phyloP scores from a whole-genome alignment of 64 coral and sea anemone genomes.

The Stichodactyla helianthus region DNA sequence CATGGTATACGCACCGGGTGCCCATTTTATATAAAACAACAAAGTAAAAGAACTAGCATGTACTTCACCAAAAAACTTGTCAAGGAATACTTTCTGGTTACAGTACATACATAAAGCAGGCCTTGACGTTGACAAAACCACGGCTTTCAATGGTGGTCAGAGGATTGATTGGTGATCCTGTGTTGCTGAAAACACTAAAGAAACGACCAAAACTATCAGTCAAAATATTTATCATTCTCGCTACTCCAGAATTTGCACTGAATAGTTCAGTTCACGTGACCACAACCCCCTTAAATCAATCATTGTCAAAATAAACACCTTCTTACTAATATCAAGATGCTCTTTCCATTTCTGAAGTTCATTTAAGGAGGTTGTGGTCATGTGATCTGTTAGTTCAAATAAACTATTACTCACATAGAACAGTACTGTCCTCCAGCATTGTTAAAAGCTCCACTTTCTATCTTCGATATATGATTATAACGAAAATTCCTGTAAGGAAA shows the following conservation, averaged over 20 bases:
- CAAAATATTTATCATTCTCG: background rate
- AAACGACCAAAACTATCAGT: background rate
- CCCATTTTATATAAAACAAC: too few species aligned
- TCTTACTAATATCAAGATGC: too few species aligned
- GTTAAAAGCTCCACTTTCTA: slow-evolving; percentile 46
- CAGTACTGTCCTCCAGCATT: background rate
- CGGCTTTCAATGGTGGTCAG: slow-evolving; percentile 32
- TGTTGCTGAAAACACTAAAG: background rate
- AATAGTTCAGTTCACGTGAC: too few species aligned
- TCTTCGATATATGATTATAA: slow-evolving; percentile 31
- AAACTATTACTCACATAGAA: slow-evolving; percentile 33
- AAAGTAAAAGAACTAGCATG: too few species aligned
- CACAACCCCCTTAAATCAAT: too few species aligned
- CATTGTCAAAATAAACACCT: too few species aligned
- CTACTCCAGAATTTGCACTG: too few species aligned
- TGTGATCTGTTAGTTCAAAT: background rate
- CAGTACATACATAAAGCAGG: slow-evolving; percentile 45
- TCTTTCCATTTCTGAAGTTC: too few species aligned
- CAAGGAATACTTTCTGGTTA: background rate
- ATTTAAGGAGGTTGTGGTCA: too few species aligned
- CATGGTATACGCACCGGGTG: background rate
- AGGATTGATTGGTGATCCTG: slow-evolving; percentile 9
- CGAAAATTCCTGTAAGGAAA: slow-evolving; percentile 29
- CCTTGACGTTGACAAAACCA: slow-evolving; percentile 39
- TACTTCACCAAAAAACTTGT: too few species aligned